Conservation (phyloP, 2,888 invertebrate species). For the Stenurella melanura region DNA sequence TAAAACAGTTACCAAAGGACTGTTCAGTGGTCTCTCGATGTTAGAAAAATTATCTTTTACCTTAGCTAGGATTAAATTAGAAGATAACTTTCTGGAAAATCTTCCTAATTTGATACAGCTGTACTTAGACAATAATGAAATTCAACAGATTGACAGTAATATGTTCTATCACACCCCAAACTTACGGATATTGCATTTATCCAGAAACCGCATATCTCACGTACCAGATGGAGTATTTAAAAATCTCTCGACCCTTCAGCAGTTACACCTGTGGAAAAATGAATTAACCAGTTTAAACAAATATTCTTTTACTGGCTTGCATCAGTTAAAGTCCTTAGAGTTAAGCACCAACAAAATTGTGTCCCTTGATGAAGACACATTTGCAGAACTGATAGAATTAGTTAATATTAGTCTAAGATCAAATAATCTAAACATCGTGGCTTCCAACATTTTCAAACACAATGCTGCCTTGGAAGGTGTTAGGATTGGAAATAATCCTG, state of each 20-base stretch:
- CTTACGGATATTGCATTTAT: constrained; percentile 81
- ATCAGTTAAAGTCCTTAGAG: constrained; percentile 80
- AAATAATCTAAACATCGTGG: constrained; percentile 75
- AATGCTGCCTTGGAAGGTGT: constrained; percentile 77
- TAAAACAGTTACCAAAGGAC: constrained; percentile 41
- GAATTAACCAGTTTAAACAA: constrained; percentile 69
- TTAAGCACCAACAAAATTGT: constrained; percentile 81
- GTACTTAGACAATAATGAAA: constrained; percentile 53
- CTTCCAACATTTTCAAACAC: constrained; percentile 78
- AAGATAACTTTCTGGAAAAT: constrained; percentile 41
- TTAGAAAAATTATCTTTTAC: constrained; percentile 37
- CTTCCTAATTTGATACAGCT: constrained; percentile 57
- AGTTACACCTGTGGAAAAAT: constrained; percentile 81
- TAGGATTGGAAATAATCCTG: constrained; percentile 71
- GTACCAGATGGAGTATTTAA: constrained; percentile 79
- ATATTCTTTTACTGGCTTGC: constrained; percentile 79
- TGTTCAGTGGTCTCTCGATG: constrained; percentile 37
- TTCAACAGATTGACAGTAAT: constrained; percentile 72
- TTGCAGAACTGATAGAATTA: constrained; percentile 67
- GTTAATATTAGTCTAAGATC: constrained; percentile 56
- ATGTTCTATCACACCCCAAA: constrained; percentile 79
- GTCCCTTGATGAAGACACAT: constrained; percentile 78
- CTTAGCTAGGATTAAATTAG: constrained; percentile 23
- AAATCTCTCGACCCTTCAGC: constrained; percentile 77
- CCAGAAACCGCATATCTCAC: constrained; percentile 79